Base-by-base conservation (phyloP, 2,113 vertebrate species). In the Struthio camelus region DNA sequence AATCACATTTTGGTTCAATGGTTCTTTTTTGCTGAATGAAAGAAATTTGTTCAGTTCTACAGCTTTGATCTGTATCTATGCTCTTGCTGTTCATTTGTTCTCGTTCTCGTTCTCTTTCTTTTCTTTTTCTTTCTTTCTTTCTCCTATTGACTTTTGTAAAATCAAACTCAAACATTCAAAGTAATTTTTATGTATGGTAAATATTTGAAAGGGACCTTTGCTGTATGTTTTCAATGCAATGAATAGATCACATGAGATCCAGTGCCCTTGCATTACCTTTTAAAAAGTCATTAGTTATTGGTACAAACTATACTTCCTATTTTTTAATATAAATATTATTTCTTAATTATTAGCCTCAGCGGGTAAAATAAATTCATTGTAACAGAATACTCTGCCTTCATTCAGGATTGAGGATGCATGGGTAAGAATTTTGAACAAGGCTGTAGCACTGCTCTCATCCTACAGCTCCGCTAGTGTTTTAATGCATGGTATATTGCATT, bases 71-170 rank as follows among this genome's bases (percentile, higher is more conserved):
- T 4, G 67, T 79, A 34, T n/a, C 88, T 72, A 53, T 27, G 28
- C 4, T 73, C 3, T 18, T 83, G n/a, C 19, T 44, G 5, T 64
- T 77, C 51, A 32, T 34, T 59, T 34, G 56, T 22, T 28, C 14
- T 40, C 30, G 0, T 4, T 42, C 38, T 32, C 24, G 20, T 5
- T 87, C 6, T 6, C 14, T 46, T 22, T n/a, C n/a, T 0, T 7
- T 42, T n/a, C 30, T 44, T 6, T 87, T 9, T 7, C 14, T 46
- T 77, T 75, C 9, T 20, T 81, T 70, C 10, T 46, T 83, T 91
- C 89, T 87, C 36, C 24, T 75, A 59, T 53, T 28, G 6, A 34
- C 16, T 92, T 75, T 23, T 42, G 64, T 32, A 22, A 76, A 79
- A 92, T 36, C 25, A 59, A 79, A 94, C 79, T 59, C 13, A 54